These are phyloP conservation scores for Apus apus DNA, from an alignment of 2,113 vertebrate species.

Conservation along the genomic window DNA sequence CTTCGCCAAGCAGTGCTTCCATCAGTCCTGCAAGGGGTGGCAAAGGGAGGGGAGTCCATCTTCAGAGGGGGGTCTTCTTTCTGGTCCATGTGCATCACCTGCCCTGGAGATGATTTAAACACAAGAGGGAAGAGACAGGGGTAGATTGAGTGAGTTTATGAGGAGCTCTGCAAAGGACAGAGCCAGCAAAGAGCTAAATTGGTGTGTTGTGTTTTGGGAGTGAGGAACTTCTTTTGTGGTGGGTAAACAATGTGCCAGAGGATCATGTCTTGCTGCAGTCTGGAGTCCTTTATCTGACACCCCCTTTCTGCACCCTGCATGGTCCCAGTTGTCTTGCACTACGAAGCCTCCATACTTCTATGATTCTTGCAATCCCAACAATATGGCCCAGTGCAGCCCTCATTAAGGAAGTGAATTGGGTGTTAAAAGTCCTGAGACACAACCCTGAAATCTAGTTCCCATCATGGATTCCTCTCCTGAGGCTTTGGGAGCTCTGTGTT, in stretches of 20 bases:
- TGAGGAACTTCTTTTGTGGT: background rate
- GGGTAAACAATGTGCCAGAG: background rate
- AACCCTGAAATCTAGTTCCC: background rate
- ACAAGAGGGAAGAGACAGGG: fast-evolving
- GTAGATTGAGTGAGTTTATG: background rate
- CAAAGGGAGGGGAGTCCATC: background rate
- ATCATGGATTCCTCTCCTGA: background rate
- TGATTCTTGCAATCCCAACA: background rate
- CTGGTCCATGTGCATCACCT: background rate
- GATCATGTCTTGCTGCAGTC: background rate
- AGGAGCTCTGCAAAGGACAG: background rate
- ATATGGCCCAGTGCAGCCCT: fast-evolving
- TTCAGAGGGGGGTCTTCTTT: background rate
- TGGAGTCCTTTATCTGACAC: background rate
- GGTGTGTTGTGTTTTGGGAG: background rate
- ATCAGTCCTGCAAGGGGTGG: background rate
- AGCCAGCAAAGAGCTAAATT: background rate
- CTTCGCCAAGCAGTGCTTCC: background rate
- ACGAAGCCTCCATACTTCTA: background rate
- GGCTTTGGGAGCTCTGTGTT: background rate
- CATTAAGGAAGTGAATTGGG: background rate
- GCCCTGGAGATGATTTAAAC: background rate
- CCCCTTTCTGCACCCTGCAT: background rate
- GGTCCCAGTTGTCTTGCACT: background rate
- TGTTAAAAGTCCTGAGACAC: background rate